Conservation (phyloP, 2,113 vertebrate species). For the Hucho hucho region DNA sequence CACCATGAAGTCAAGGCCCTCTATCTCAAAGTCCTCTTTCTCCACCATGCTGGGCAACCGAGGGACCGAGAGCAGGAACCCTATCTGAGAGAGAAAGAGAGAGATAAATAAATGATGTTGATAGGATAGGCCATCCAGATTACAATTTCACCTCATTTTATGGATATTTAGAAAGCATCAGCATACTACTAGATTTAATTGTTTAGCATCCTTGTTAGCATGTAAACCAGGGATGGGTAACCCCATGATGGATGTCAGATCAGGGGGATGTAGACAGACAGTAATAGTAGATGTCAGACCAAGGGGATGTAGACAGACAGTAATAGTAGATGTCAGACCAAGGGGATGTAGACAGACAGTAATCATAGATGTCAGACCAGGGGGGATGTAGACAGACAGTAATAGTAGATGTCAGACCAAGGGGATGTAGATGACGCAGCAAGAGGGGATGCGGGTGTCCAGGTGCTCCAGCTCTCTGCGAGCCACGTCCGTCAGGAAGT, state of each 20-base stretch:
- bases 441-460: slow-evolving; percentile 83
- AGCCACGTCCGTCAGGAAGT: slow-evolving; percentile 92
- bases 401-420: too few relatives aligned
- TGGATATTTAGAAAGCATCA: too few relatives aligned
- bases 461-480: slow-evolving; percentile 85
- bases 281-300: neutral
- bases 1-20: slow-evolving; percentile 93
- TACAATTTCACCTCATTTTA: too few relatives aligned
- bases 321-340: neutral
- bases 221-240: too few relatives aligned
- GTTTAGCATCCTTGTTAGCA: too few relatives aligned
- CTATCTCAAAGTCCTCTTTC: slow-evolving; percentile 87
- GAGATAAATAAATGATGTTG: neutral
- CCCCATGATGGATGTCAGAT: too few relatives aligned
- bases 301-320: neutral
- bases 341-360: neutral
- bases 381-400: neutral
- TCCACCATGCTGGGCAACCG: slow-evolving; percentile 86
- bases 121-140: too few relatives aligned
- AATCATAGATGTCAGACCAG: neutral
- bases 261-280: neutral
- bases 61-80: slow-evolving; percentile 91
- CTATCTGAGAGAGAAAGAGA: slow-evolving; percentile 74
- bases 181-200: too few relatives aligned
- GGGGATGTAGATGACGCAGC: slow-evolving; percentile 93